Conservation (phyloP, 2,888 invertebrate genomes). For the Phasia obesa region DNA sequence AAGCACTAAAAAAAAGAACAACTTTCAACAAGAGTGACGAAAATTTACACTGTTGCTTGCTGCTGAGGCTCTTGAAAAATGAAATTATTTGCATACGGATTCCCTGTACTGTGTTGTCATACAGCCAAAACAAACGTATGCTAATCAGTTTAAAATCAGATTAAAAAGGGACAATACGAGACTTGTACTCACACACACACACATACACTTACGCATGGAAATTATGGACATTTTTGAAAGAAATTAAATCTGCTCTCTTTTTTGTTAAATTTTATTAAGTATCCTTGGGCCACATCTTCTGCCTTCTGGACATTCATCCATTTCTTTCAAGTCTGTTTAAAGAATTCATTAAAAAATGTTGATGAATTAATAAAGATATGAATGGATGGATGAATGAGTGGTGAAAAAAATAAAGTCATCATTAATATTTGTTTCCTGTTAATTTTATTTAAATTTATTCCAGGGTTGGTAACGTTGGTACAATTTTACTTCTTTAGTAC, state of each 20-base stretch:
- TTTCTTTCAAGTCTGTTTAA: neutral
- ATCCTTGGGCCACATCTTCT: conserved; percentile 7
- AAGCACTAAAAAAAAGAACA: conserved; percentile 31
- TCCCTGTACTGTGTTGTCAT: neutral
- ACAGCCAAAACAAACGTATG: conserved; percentile 8
- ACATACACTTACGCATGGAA: neutral
- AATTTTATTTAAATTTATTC: neutral
- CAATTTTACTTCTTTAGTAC: no score
- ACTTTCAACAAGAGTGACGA: no score
- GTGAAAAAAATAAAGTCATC: conserved; percentile 25
- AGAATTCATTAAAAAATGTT: conserved; percentile 28
- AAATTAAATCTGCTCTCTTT: conserved; percentile 9
- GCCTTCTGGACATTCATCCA: neutral
- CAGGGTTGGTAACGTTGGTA: neutral
- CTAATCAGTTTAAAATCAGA: conserved; percentile 49
- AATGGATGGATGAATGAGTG: conserved; percentile 39
- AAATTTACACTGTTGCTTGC: neutral
- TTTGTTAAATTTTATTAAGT: conserved; percentile 3
- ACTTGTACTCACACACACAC: neutral
- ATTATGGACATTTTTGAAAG: neutral
- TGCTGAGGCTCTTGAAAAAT: conserved; percentile 4
- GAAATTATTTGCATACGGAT: conserved; percentile 36
- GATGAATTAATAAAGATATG: conserved; percentile 50
- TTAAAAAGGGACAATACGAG: conserved; percentile 26
- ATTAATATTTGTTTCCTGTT: conserved; percentile 39